Evolutionary conservation across 2,113 vertebrate genomes (phyloP).

Genomic region (Bombycilla garrulus): DNA sequence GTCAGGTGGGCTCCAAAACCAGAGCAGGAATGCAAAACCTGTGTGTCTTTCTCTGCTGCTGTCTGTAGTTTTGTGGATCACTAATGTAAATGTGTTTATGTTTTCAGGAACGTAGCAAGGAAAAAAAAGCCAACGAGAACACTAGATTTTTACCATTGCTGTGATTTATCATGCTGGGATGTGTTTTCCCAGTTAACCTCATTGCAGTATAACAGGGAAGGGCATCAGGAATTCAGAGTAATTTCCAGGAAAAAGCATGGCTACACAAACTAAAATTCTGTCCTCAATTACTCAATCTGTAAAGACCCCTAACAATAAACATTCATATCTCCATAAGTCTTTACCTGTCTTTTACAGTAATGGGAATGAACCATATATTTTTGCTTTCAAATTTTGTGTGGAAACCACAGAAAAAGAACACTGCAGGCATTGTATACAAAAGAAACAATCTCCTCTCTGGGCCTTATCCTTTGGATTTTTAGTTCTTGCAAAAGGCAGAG

Average conservation of each 20-base stretch:
- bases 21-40: accelerated
- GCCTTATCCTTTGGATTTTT: not conserved
- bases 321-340: not conserved
- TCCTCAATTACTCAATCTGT: not conserved
- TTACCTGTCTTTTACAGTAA: not conserved
- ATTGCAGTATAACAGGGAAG: not conserved
- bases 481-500: not conserved
- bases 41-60: not conserved
- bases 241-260: not conserved
- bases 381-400: not conserved
- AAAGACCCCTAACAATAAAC: not conserved
- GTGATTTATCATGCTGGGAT: not conserved
- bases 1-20: not conserved
- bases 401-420: not conserved
- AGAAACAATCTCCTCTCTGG: not conserved
- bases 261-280: not conserved
- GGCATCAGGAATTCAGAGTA: not conserved
- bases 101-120: not conserved
- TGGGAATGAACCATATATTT: not conserved
- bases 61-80: not conserved
- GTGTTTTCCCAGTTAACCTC: not conserved
- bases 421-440: not conserved
- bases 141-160: not conserved
- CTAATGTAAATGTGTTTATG: accelerated
- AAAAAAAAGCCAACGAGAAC: not conserved